These are phyloP conservation scores for Anadara kagoshimensis DNA, from an alignment of 1,140 invertebrate species.

Conservation along the genomic window DNA sequence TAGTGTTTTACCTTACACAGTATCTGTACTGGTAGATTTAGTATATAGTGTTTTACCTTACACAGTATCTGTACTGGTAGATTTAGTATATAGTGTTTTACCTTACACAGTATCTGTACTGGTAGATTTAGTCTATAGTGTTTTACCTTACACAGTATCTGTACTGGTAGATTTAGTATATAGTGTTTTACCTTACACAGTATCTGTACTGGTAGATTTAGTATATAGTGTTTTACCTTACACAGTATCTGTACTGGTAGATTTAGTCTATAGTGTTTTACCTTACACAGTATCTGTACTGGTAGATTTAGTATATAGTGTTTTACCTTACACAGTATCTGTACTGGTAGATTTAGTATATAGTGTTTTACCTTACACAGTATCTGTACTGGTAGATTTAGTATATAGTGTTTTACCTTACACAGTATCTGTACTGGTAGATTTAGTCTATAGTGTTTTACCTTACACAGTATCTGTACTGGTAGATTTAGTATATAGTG, in stretches of 20 bases:
- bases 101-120: conserved; percentile 72
- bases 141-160: conserved; percentile 70
- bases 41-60: conserved; percentile 57
- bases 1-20: conserved; percentile 66
- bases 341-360: conserved; percentile 68
- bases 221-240: conserved; percentile 57
- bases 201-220: conserved; percentile 72
- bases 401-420: conserved; percentile 57
- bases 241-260: conserved; percentile 71
- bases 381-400: conserved; percentile 72
- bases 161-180: conserved; percentile 68
- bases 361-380: conserved; percentile 66
- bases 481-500: conserved; percentile 60
- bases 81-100: conserved; percentile 58
- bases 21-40: conserved; percentile 72
- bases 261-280: conserved; percentile 58
- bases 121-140: conserved; percentile 60
- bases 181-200: conserved; percentile 66
- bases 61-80: conserved; percentile 71
- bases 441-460: conserved; percentile 58
- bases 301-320: conserved; percentile 60
- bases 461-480: conserved; percentile 72
- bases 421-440: conserved; percentile 71
- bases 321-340: conserved; percentile 70
- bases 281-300: conserved; percentile 72